Evolutionary conservation across 2,888 invertebrate species (phyloP), one percentile per base, ranked within the genome.

Genomic region (Halocaridina rubra): DNA sequence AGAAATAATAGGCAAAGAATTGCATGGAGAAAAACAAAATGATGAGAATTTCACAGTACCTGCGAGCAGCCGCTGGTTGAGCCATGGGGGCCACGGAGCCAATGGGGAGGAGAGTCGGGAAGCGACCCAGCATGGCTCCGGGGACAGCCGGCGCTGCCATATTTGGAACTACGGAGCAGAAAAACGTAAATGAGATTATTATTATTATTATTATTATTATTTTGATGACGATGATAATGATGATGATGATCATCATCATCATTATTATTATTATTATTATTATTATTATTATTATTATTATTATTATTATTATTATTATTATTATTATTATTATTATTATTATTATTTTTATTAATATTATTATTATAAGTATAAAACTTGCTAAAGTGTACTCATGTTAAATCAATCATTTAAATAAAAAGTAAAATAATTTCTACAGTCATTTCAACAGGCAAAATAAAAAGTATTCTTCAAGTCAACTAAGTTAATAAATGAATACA

Each of bases 31-130:
- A 29, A 69, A 27, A 33, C n/a, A n/a, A 16, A 72, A 1, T n/a
- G 22, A 72, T n/a, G 4, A 72, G 1, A 32, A 19, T 30, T 1
- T 16, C 4, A 16, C 7, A 32, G 13, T 64, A 85, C 85, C 85
- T 85, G 33, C 85, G 81, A 10, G 75, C 32, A 10, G 75, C 32
- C 13, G 80, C 39, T 30, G n/a, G 81, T 22, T 64, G 81, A 8
- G 67, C 69, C 19, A 81, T 27, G 67, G 77, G 84, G 24, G 71
- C 75, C 30, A 87, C 64, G 10, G 85, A 81, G 30, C 85, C 85
- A 1, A 85, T 64, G 33, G 85, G 87, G 29, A 85, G 30, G 46
- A 87, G 78, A 39, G 86, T 81, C 30, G 85, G 87, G 71, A 81
- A 87, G 33, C 87, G 78, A 2, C 81, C 81, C 19, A 87, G 67